phyloP scores from a whole-genome alignment of 2,888 invertebrate species.

The Andrena trimmerana region DNA sequence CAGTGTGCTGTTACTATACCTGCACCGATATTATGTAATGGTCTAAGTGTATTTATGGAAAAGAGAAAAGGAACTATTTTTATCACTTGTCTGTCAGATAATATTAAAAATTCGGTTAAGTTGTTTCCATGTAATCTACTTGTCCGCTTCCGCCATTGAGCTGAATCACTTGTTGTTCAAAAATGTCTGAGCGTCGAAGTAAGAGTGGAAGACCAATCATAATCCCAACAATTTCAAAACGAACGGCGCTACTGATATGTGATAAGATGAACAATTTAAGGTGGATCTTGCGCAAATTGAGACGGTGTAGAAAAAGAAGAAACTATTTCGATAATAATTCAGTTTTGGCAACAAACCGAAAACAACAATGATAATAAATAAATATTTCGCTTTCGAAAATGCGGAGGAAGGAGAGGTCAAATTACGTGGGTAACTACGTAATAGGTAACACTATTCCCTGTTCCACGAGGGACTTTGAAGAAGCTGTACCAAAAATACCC shows the following conservation, averaged over 20 bases:
- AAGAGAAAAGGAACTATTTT: slow-evolving; percentile 18
- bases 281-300: neutral
- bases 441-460: neutral
- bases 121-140: neutral
- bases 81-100: neutral
- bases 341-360: neutral
- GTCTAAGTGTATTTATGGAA: neutral
- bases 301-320: neutral
- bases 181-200: neutral
- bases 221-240: neutral
- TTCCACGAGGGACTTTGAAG: neutral
- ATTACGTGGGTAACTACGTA: neutral
- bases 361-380: slow-evolving; percentile 3
- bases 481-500: neutral
- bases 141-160: neutral
- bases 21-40: too few relatives aligned
- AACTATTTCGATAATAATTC: neutral
- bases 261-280: neutral
- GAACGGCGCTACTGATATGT: too few relatives aligned
- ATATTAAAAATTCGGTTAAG: neutral
- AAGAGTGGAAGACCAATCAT: neutral
- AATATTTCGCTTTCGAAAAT: neutral
- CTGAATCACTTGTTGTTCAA: neutral
- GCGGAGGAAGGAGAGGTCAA: neutral
- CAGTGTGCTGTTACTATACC: too few relatives aligned